Evolutionary conservation across 2,888 invertebrate species (phyloP), one percentile per base, ranked within the genome.

Genomic region (Drosophila algonquin): DNA sequence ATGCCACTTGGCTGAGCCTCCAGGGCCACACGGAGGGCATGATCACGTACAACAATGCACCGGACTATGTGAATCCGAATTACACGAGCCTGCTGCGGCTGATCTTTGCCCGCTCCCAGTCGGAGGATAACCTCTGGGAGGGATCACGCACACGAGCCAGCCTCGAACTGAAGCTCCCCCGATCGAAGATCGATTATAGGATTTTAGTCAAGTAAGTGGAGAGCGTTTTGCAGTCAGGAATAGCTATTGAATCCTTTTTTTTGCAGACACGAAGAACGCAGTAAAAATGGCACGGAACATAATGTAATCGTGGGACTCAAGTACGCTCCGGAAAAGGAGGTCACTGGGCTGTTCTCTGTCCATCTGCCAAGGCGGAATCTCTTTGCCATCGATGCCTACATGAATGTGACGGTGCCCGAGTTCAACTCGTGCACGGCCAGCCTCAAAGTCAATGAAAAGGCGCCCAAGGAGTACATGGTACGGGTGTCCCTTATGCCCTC

Each of bases 341-440:
- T 95, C 16, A 93, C 93, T 2, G 90, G 94, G 1, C 90, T 93
- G 0, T 91, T 94, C 55, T 94, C 93, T 89, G 91, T 95, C 89
- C 93, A 93, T 21, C 93, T 94, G 79, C 96, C 97, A 0, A 93
- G 95, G 0, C 94, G 95, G 0, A 93, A 94, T 0, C 93, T 95
- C 52, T 93, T 96, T 77, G 94, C 94, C 21, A 91, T 96, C 52
- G 96, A 96, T 89, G 94, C 94, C 0, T 94, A 95, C 73, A 92
- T 96, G 14, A 96, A 96, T 90, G 92, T 96, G 58, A 95, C 96
- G 0, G 93, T 97, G 51, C 96, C 97, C 0, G 94, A 95, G 0
- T 94, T 96, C 74, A 94, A 95, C 62, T 96, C 97, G 0, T 95
- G 96, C 92, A 92, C 94, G 1, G 91, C 95, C 1, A 93, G 94